phyloP scores from a whole-genome alignment of 2,888 invertebrate genomes.

The Drosophila fungiperda region DNA sequence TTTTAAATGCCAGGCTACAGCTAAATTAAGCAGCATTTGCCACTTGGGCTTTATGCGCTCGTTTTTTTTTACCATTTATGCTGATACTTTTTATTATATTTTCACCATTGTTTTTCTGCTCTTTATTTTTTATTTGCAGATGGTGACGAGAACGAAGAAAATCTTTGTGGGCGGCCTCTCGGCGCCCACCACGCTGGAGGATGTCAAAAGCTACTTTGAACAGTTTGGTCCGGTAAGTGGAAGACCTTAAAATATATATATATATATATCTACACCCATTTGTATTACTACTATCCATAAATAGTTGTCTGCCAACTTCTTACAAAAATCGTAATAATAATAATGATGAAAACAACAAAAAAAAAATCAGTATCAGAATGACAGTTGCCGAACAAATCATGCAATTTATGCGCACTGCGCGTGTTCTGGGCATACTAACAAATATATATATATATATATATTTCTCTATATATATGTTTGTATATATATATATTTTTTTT shows the following conservation, averaged over 20 bases:
- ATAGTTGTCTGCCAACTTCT: constrained; percentile 49
- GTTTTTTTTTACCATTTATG: constrained; percentile 37
- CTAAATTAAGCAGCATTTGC: constrained; percentile 60
- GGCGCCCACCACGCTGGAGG: constrained; percentile 99
- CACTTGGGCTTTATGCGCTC: constrained; percentile 41
- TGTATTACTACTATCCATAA: constrained; percentile 6
- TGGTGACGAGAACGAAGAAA: constrained; percentile 99
- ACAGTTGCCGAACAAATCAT: constrained; percentile 78
- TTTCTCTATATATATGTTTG: neutral
- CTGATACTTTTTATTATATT: constrained; percentile 27
- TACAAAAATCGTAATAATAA: constrained; percentile 46
- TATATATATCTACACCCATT: constrained; percentile 6
- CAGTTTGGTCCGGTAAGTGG: constrained; percentile 99
- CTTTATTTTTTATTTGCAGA: constrained; percentile 87
- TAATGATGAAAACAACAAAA: constrained; percentile 53
- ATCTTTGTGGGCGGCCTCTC: constrained; percentile 99
- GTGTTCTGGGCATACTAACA: constrained; percentile 33
- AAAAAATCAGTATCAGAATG: constrained; percentile 49
- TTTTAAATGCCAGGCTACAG: constrained; percentile 66
- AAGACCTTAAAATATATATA: neutral
- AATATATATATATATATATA: constrained; percentile 15
- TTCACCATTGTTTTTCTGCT: constrained; percentile 11
- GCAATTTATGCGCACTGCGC: constrained; percentile 78
- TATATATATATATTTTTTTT: neutral
- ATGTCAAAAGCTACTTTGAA: constrained; percentile 99